Conservation (phyloP, 2,113 vertebrate genomes). For the Heterotilapia buettikoferi region DNA sequence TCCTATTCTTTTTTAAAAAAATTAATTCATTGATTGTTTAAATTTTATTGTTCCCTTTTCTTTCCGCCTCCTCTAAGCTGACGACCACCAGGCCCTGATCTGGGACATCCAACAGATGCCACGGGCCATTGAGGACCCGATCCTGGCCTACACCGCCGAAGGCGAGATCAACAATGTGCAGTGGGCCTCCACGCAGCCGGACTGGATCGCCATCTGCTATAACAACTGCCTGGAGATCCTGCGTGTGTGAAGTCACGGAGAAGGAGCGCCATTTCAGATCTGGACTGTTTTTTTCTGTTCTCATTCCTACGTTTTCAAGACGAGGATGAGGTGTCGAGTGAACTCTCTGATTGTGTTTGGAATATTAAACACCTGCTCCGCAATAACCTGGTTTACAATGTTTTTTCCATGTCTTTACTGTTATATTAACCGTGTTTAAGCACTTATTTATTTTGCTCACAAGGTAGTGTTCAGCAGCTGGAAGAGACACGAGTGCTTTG, state of each 20-base stretch:
- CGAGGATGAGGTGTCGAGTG: background rate
- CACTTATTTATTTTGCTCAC: constrained; percentile 65
- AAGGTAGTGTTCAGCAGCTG: constrained; percentile 21
- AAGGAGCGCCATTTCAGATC: background rate
- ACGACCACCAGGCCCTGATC: constrained; percentile 98
- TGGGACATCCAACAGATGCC: constrained; percentile 99
- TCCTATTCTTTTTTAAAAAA: accelerated
- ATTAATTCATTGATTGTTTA: background rate
- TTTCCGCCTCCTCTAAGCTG: constrained; percentile 71
- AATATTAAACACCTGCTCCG: background rate
- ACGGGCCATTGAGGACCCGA: constrained; percentile 96
- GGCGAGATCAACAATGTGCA: constrained; percentile 99
- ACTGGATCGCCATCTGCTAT: constrained; percentile 99
- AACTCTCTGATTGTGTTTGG: constrained; percentile 20
- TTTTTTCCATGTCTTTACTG: background rate
- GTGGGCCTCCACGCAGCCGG: constrained; percentile 98
- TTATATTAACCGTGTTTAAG: constrained; percentile 19
- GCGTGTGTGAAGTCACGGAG: constrained; percentile 78
- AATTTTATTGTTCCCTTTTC: background rate
- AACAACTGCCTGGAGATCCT: constrained; percentile 99
- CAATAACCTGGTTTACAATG: constrained; percentile 48
- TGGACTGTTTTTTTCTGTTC: constrained; percentile 11
- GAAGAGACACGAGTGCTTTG: background rate
- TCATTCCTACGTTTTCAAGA: background rate
- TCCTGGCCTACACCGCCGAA: constrained; percentile 96